Evolutionary conservation across 2,888 invertebrate species (phyloP), one percentile per base, ranked within the genome.

Genomic region (Drosophila kambysellisi): DNA sequence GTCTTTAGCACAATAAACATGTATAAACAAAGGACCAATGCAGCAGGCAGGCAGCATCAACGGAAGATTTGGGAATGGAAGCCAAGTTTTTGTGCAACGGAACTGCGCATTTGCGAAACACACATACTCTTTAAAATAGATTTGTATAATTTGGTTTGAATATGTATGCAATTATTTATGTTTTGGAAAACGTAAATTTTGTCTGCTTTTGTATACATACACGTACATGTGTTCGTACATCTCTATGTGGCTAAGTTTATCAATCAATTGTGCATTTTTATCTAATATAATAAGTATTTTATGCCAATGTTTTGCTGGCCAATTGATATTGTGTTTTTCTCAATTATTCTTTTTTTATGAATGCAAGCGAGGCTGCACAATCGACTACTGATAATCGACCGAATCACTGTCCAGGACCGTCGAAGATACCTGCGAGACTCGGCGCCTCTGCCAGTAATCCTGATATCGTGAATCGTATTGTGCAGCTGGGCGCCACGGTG

Each of bases 361-460:
- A 72, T 72, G 79, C 79, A 84, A 75, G 74, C 72, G 67, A 60
- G 59, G 59, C 84, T 61, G 67, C 79, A 73, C 82, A 70, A 37
- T 60, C 60, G n/a, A 11, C 77, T 83, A 91, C 80, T 89, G 91
- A 74, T 92, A 92, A 64, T 92, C 92, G 76, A 92, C 81, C 65
- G 93, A 93, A 67, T 93, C 93, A 74, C 93, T 93, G 72, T 93
- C 93, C 69, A 92, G 80, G 17, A 87, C 72, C 48, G 93, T 91
- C 37, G 93, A 93, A 17, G 93, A 93, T 62, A 91, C 90, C 70
- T 92, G 89, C 70, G 93, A 93, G 35, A 90, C 37, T 56, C 56
- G 76, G 53, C 92, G 92, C 15, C 92, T 91, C 65, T 90, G 91
- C 92, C 92, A 92, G 81, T 92, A 91, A 78, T 92, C 91, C 69